Percentiles rank a stretch among this genome's conserved stretches.
Evolutionary conservation across 1,140 invertebrate species (phyloP).

Genomic region (Trachymyrmex septentrionalis): DNA sequence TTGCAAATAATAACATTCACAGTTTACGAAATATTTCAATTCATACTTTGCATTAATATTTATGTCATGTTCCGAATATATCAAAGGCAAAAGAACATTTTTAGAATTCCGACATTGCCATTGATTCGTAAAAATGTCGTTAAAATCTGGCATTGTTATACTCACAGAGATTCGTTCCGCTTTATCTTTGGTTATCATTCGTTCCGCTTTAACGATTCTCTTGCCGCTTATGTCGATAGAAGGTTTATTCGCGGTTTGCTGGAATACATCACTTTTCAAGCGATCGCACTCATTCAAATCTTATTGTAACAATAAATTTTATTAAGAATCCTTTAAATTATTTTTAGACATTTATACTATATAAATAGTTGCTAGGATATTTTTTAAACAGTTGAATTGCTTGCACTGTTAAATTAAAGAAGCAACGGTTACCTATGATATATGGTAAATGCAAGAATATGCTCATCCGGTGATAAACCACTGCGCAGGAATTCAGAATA

Average conservation of each 20-base stretch:
- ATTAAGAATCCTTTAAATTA: neutral
- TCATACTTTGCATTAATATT: neutral
- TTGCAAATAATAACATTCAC: neutral
- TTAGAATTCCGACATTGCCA: slow-evolving; percentile 9
- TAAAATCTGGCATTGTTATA: slow-evolving; percentile 23
- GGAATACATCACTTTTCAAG: neutral
- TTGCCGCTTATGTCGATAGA: neutral
- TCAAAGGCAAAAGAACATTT: neutral
- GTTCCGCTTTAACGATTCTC: slow-evolving; percentile 30
- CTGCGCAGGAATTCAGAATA: too few species aligned
- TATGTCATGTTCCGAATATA: neutral
- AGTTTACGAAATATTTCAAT: slow-evolving; percentile 1
- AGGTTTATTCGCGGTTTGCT: slow-evolving; percentile 3
- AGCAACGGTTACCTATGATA: too few species aligned
- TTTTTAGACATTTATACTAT: neutral
- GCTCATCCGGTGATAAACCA: too few species aligned
- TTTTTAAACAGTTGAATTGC: neutral
- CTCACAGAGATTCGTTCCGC: slow-evolving; percentile 3
- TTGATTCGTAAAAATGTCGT: neutral
- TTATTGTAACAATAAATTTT: neutral
- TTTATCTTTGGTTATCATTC: slow-evolving; percentile 11
- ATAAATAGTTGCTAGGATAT: neutral
- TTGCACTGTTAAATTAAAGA: too few species aligned
- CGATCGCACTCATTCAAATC: neutral
- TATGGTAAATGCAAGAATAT: too few species aligned